These are phyloP conservation scores for Apodemia mormo DNA, from an alignment of 2,888 invertebrate species.

Conservation along the genomic window DNA sequence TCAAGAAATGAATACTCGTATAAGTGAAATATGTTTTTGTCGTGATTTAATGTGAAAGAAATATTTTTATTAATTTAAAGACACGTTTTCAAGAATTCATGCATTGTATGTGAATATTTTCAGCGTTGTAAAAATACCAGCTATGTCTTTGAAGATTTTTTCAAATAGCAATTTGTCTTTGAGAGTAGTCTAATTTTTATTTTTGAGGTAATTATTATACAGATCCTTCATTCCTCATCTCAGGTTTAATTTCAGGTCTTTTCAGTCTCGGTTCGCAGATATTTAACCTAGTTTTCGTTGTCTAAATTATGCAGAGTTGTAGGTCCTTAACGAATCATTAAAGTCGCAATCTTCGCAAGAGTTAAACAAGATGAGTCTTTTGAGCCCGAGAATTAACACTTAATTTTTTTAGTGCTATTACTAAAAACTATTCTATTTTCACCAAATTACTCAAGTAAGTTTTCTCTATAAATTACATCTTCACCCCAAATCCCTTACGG, in stretches of 20 bases:
- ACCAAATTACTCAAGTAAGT: too few species aligned
- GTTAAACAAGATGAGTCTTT: not conserved
- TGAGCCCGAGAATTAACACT: not conserved
- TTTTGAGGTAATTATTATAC: not conserved
- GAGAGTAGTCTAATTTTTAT: not conserved
- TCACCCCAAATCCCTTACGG: too few species aligned
- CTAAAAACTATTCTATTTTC: too few species aligned
- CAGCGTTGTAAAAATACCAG: not conserved
- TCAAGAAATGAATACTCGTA: too few species aligned
- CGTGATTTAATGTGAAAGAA: too few species aligned
- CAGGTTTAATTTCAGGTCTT: conserved; percentile 5
- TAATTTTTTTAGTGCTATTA: too few species aligned
- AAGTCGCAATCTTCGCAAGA: not conserved
- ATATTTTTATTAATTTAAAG: too few species aligned
- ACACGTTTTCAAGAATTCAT: too few species aligned
- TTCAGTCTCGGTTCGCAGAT: not conserved
- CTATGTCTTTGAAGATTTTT: not conserved
- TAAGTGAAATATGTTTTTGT: too few species aligned
- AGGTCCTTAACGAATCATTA: not conserved
- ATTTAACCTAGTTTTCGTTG: conserved; percentile 1
- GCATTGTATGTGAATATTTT: too few species aligned
- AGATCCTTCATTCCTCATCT: not conserved
- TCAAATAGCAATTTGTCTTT: not conserved
- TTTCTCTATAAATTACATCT: too few species aligned
- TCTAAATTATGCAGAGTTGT: not conserved